A percentile compares a stretch with the other conserved stretches of the same genome.
Evolutionary conservation across 2,888 invertebrate genomes (phyloP).

Genomic region (Imbricaverruca yamaguchii): DNA sequence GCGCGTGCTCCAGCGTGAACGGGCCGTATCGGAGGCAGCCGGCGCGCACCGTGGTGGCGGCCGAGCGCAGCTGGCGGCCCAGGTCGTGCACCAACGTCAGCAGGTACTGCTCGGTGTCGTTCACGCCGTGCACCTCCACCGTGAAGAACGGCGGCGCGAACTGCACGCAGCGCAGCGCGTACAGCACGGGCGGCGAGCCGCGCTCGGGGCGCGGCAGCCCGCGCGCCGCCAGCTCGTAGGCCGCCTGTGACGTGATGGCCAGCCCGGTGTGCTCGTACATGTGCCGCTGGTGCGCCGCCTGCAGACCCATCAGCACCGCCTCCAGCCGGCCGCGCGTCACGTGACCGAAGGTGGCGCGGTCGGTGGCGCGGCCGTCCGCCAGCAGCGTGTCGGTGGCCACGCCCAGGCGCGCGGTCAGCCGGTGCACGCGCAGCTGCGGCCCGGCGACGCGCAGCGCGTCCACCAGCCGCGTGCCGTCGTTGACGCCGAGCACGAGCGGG

Average conservation of each 20-base stretch:
- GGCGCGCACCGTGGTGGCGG: slow-evolving; percentile 70
- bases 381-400: slow-evolving; percentile 33
- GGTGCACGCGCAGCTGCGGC: slow-evolving; percentile 28
- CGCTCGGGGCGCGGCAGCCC: slow-evolving; percentile 70
- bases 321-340: slow-evolving; percentile 56
- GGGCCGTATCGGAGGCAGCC: slow-evolving; percentile 75
- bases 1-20: slow-evolving; percentile 64
- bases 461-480: background rate
- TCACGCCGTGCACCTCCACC: slow-evolving; percentile 74
- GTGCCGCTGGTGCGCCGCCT: slow-evolving; percentile 74
- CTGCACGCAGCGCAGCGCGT: slow-evolving; percentile 73
- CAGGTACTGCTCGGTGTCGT: slow-evolving; percentile 72
- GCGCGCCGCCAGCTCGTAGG: slow-evolving; percentile 76
- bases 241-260: slow-evolving; percentile 52
- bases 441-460: background rate
- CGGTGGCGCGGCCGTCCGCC: slow-evolving; percentile 34
- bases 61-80: slow-evolving; percentile 66
- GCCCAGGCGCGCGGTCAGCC: slow-evolving; percentile 35
- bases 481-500: background rate
- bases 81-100: slow-evolving; percentile 72
- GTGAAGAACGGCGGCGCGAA: slow-evolving; percentile 62
- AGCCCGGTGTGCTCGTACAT: slow-evolving; percentile 66
- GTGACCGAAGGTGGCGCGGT: slow-evolving; percentile 38
- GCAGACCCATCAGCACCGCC: slow-evolving; percentile 64
- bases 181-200: slow-evolving; percentile 65